Percentiles rank a stretch among this genome's conserved stretches.
Evolutionary conservation across 2,113 vertebrate genomes (phyloP).

Genomic region (Prionailurus bengalensis): DNA sequence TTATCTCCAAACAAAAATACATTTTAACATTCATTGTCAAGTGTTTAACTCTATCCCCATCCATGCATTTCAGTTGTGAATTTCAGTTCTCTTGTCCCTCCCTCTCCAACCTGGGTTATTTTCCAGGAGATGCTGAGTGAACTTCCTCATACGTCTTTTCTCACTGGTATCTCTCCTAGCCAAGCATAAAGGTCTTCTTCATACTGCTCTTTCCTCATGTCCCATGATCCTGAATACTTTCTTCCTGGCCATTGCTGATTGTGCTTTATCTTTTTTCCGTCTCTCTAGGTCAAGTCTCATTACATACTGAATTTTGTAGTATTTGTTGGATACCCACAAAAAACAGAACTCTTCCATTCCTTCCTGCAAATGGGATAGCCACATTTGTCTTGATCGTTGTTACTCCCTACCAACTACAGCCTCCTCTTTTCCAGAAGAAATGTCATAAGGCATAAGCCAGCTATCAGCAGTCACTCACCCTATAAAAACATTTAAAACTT

Average conservation of each 20-base stretch:
- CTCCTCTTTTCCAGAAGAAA: not conserved
- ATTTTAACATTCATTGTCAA: not conserved
- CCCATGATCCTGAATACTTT: not conserved
- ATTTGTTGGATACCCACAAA: not conserved
- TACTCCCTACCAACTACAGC: not conserved
- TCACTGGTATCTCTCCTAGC: no score
- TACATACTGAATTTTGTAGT: not conserved
- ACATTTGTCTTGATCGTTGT: not conserved
- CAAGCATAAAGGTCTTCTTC: not conserved
- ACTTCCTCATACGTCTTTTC: not conserved
- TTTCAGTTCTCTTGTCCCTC: not conserved
- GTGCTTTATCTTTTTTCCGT: not conserved
- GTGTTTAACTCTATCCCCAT: not conserved
- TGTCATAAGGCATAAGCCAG: not conserved
- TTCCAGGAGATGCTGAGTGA: not conserved
- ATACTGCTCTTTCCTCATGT: not conserved
- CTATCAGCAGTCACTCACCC: not conserved
- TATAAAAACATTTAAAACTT: not conserved
- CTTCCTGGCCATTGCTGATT: not conserved
- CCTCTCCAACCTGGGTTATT: not conserved
- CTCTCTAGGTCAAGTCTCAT: not conserved
- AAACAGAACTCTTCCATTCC: not conserved
- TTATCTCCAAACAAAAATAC: not conserved
- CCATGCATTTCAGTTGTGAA: not conserved
- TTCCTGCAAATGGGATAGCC: not conserved